Conservation (phyloP, 2,113 vertebrate species). For the Oxygymnocypris stewartii region DNA sequence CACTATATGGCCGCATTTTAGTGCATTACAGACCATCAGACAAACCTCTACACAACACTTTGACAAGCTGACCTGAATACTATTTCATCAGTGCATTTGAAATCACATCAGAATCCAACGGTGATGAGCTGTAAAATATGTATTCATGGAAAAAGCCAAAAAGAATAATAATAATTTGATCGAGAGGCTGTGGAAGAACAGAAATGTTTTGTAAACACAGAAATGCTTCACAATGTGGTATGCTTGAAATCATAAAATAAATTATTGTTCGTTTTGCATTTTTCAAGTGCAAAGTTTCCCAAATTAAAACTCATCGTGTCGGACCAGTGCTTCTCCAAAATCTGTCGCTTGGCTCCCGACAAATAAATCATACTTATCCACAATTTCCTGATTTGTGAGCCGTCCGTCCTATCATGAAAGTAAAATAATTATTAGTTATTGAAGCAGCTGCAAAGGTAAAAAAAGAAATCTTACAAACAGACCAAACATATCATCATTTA, state of each 20-base stretch:
- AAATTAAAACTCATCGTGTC: slow-evolving; percentile 92
- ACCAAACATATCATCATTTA: background rate
- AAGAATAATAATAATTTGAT: background rate
- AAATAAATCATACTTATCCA: slow-evolving; percentile 94
- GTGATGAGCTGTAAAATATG: slow-evolving; percentile 1
- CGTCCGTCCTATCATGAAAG: slow-evolving; percentile 80
- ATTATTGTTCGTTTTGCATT: slow-evolving; percentile 74
- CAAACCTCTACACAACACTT: background rate
- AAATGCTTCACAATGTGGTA: slow-evolving; percentile 51
- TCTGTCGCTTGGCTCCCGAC: slow-evolving; percentile 97
- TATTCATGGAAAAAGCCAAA: slow-evolving; percentile 1
- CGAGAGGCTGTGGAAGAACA: slow-evolving; percentile 12
- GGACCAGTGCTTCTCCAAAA: slow-evolving; percentile 92
- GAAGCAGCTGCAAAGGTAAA: background rate
- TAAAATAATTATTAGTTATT: background rate
- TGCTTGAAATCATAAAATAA: slow-evolving; percentile 83
- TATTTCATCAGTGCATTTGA: slow-evolving; percentile 30
- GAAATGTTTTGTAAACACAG: slow-evolving; percentile 7
- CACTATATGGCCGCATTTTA: background rate
- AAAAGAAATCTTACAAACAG: background rate
- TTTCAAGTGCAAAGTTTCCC: background rate
- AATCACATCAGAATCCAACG: slow-evolving; percentile 13
- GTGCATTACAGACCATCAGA: slow-evolving; percentile 6
- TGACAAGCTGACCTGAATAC: slow-evolving; percentile 28
- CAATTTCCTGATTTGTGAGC: slow-evolving; percentile 88